These are phyloP conservation scores for Helostoma temminkii DNA, from an alignment of 2,797 vertebrate genomes.

Conservation along the genomic window DNA sequence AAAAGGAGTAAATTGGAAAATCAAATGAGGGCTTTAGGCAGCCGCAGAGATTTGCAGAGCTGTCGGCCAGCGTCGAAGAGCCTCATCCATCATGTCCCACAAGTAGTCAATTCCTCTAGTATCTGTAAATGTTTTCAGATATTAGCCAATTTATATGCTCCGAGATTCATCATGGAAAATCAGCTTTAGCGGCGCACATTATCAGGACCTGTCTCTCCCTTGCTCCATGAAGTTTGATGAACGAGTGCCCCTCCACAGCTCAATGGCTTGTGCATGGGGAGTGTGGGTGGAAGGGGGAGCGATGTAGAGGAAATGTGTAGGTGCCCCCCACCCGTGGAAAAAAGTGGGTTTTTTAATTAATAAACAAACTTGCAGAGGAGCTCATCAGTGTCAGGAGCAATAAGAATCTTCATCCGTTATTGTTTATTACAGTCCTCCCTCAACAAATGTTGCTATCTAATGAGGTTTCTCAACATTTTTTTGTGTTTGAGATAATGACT, in stretches of 20 bases:
- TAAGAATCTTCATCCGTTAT: conserved; percentile 98
- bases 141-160: conserved; percentile 99
- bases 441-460: conserved; percentile 99
- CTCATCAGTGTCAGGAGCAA: conserved; percentile 99
- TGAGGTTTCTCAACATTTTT: conserved; percentile 97
- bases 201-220: conserved; percentile 92
- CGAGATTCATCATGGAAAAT: conserved; percentile 99
- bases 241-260: conserved; percentile 96
- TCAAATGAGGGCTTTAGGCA: conserved; percentile 99
- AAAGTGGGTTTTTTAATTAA: conserved; percentile 98
- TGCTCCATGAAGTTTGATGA: conserved; percentile 99
- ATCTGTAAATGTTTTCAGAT: conserved; percentile 99
- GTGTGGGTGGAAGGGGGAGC: conserved; percentile 30
- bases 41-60: conserved; percentile 99
- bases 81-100: conserved; percentile 99
- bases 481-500: conserved; percentile 93
- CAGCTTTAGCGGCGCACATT: conserved; percentile 99
- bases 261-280: conserved; percentile 91
- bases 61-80: conserved; percentile 98
- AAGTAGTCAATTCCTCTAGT: conserved; percentile 99
- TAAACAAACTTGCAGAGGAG: conserved; percentile 99
- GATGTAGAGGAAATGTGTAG: conserved; percentile 67
- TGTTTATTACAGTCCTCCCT: conserved; percentile 98
- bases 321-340: conserved; percentile 22
- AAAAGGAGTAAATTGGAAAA: conserved; percentile 99